Conservation (phyloP, 2,888 invertebrate species). For the Resseliella maxima region DNA sequence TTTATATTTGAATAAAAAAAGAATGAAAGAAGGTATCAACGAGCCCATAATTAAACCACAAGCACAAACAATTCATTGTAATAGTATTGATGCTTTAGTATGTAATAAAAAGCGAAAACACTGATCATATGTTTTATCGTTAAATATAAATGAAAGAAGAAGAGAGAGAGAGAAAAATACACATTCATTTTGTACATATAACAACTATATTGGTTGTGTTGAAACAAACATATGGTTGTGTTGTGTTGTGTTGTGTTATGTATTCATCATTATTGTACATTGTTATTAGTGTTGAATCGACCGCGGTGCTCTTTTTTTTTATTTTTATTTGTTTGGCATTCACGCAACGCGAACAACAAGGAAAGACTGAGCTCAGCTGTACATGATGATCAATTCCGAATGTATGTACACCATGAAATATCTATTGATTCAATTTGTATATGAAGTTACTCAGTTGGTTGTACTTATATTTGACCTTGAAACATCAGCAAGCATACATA, state of each 20-base stretch:
- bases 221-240: not conserved
- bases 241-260: not conserved
- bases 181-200: not conserved
- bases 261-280: conserved; percentile 11
- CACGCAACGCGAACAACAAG: conserved; percentile 11
- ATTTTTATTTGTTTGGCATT: conserved; percentile 8
- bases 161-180: not conserved
- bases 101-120: conserved; percentile 4
- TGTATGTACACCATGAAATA: not conserved
- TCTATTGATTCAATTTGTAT: not conserved
- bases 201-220: not conserved
- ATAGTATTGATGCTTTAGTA: not conserved
- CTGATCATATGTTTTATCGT: conserved; percentile 19
- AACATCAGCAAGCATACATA: not conserved
- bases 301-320: not conserved
- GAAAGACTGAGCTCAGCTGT: not conserved
- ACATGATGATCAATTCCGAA: not conserved
- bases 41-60: not conserved
- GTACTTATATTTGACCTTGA: conserved; percentile 40
- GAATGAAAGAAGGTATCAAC: not conserved
- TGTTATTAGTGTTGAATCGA: not conserved
- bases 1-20: not conserved
- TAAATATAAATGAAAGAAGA: too few species aligned
- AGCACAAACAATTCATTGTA: not conserved
- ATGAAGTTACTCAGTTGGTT: conserved; percentile 2